Conservation (phyloP, 2,888 invertebrate genomes). For the Ophioninae sp. region DNA sequence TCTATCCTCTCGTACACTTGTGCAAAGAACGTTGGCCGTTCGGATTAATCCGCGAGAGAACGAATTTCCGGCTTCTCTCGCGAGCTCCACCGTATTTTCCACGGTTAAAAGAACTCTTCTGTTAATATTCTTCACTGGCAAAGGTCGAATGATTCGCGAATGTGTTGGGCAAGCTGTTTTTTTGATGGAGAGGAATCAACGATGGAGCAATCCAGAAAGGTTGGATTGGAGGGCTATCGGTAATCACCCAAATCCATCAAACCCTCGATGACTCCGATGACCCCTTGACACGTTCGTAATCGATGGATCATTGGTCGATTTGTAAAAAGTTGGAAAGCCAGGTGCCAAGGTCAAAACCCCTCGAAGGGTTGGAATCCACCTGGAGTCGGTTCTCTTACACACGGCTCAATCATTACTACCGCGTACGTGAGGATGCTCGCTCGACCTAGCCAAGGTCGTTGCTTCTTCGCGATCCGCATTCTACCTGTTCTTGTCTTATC, state of each 20-base stretch:
- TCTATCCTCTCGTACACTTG: constrained; percentile 10
- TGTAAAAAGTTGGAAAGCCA: neutral
- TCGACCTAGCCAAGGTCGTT: constrained; percentile 80
- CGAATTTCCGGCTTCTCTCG: constrained; percentile 43
- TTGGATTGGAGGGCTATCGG: neutral
- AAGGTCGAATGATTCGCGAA: constrained; percentile 10
- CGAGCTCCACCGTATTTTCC: neutral
- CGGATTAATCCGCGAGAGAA: constrained; percentile 71
- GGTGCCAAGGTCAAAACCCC: constrained; percentile 30
- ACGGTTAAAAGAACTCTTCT: constrained; percentile 4
- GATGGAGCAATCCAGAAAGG: neutral
- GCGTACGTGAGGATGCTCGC: constrained; percentile 73
- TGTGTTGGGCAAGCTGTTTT: neutral
- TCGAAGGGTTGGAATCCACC: constrained; percentile 21
- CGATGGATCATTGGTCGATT: neutral
- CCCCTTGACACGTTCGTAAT: constrained; percentile 2
- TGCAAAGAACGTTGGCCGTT: constrained; percentile 36
- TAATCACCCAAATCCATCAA: neutral
- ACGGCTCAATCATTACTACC: constrained; percentile 76
- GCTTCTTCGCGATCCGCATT: constrained; percentile 73
- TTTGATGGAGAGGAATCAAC: neutral
- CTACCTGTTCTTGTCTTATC: constrained; percentile 79
- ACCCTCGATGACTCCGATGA: constrained; percentile 3
- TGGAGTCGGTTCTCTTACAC: constrained; percentile 62
- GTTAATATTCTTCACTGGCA: neutral